These are phyloP conservation scores for Neocloeon triangulifer DNA, from an alignment of 1,140 invertebrate genomes.

Conservation along the genomic window DNA sequence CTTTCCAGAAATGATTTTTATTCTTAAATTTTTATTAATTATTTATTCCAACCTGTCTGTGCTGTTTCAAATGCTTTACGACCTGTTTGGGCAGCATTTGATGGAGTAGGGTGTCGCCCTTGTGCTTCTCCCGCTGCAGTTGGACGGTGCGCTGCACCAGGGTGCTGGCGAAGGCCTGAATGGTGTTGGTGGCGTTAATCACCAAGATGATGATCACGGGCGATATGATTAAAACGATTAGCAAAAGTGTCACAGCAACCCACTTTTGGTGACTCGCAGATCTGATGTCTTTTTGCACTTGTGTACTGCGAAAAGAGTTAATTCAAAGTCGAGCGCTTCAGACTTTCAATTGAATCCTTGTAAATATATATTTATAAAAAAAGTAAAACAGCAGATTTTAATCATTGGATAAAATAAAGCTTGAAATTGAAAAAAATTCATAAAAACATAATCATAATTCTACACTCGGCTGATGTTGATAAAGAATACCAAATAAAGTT, in stretches of 20 bases:
- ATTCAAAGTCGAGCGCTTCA: too few species aligned
- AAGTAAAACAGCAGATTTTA: too few species aligned
- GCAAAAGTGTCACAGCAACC: conserved; percentile 19
- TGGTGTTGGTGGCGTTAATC: conserved; percentile 22
- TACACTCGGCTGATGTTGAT: too few species aligned
- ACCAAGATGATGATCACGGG: conserved; percentile 25
- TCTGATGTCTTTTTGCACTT: conserved; percentile 11
- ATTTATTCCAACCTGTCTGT: too few species aligned
- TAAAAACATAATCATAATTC: too few species aligned
- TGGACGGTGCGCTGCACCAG: conserved; percentile 15
- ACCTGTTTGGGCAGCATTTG: conserved; percentile 22
- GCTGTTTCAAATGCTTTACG: conserved; percentile 20
- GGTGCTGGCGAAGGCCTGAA: conserved; percentile 17
- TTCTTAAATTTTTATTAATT: too few species aligned
- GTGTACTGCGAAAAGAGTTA: too few species aligned
- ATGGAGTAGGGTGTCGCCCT: conserved; percentile 21
- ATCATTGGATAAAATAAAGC: too few species aligned
- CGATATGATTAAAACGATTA: conserved; percentile 21
- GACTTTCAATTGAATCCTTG: conserved; percentile 4
- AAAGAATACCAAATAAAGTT: too few species aligned
- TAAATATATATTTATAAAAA: too few species aligned
- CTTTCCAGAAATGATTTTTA: background rate
- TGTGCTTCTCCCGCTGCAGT: conserved; percentile 21
- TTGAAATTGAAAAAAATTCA: too few species aligned
- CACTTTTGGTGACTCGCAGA: conserved; percentile 12